phyloP scores from a whole-genome alignment of 1,140 invertebrate species.

The Charaxes varanes region DNA sequence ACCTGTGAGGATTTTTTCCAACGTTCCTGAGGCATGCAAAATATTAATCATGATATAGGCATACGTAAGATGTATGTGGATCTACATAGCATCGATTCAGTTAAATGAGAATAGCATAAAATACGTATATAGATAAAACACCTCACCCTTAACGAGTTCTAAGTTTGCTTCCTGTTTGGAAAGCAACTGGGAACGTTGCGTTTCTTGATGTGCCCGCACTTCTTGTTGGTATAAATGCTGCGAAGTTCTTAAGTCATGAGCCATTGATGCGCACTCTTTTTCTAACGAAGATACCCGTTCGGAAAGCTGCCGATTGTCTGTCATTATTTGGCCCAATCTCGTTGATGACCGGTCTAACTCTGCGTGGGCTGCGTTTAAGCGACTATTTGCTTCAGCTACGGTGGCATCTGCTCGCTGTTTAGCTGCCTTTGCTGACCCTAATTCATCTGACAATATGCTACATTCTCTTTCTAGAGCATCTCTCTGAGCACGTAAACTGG shows the following conservation, averaged over 20 bases:
- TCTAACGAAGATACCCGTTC: slow-evolving; percentile 90
- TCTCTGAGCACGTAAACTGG: slow-evolving; percentile 83
- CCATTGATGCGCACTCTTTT: slow-evolving; percentile 90
- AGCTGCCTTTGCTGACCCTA: slow-evolving; percentile 88
- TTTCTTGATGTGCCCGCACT: slow-evolving; percentile 90
- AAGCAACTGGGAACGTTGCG: slow-evolving; percentile 86
- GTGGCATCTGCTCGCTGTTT: slow-evolving; percentile 68
- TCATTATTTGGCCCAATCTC: slow-evolving; percentile 81
- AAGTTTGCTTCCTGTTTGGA: slow-evolving; percentile 93
- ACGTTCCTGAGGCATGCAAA: slow-evolving; percentile 71
- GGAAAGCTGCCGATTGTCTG: slow-evolving; percentile 85
- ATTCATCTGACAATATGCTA: slow-evolving; percentile 83
- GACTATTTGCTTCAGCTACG: slow-evolving; percentile 88
- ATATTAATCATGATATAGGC: slow-evolving; percentile 36
- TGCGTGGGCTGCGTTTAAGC: slow-evolving; percentile 79
- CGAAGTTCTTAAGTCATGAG: slow-evolving; percentile 90
- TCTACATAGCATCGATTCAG: slow-evolving; percentile 3
- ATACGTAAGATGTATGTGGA: neutral
- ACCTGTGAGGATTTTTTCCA: slow-evolving; percentile 70
- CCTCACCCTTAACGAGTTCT: slow-evolving; percentile 90
- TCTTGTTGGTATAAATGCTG: slow-evolving; percentile 93
- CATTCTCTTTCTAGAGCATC: slow-evolving; percentile 89
- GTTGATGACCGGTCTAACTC: slow-evolving; percentile 85
- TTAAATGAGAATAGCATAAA: no score
- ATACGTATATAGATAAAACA: no score